These are phyloP conservation scores for Collichthys lucidus DNA, from an alignment of 2,113 vertebrate species.

Conservation along the genomic window DNA sequence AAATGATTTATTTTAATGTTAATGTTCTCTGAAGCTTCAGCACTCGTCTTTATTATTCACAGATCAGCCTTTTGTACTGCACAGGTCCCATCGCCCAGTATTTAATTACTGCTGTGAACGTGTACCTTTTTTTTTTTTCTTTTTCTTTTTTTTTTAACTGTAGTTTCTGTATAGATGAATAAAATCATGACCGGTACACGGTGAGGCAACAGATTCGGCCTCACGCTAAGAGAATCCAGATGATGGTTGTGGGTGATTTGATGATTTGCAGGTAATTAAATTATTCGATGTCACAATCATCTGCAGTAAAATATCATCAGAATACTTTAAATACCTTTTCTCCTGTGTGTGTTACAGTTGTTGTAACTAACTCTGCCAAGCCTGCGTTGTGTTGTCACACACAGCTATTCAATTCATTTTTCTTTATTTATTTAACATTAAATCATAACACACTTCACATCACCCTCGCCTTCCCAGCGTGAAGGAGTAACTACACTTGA, in stretches of 20 bases:
- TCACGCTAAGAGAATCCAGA: background rate
- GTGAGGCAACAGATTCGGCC: background rate
- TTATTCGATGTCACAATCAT: background rate
- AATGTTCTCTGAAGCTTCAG: too few species aligned
- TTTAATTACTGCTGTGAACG: slow-evolving; percentile 42
- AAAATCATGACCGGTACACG: slow-evolving; percentile 22
- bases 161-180: slow-evolving; percentile 17
- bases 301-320: background rate
- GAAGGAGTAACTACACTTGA: too few species aligned
- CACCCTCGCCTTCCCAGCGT: too few species aligned
- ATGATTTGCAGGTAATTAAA: slow-evolving; percentile 7
- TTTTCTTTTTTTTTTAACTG: slow-evolving; percentile 11
- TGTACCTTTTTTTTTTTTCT: slow-evolving; percentile 13
- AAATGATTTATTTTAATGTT: slow-evolving; percentile 3
- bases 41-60: slow-evolving; percentile 28
- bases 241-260: background rate
- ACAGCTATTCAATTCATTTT: too few species aligned
- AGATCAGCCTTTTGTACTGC: slow-evolving; percentile 42
- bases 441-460: too few species aligned
- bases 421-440: too few species aligned
- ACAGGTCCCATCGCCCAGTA: slow-evolving; percentile 3
- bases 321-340: background rate
- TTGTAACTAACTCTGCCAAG: background rate
- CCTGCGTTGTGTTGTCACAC: too few species aligned
- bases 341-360: background rate